Conservation (phyloP, 2,797 vertebrate genomes). For the Enteromius fasciolatus region DNA sequence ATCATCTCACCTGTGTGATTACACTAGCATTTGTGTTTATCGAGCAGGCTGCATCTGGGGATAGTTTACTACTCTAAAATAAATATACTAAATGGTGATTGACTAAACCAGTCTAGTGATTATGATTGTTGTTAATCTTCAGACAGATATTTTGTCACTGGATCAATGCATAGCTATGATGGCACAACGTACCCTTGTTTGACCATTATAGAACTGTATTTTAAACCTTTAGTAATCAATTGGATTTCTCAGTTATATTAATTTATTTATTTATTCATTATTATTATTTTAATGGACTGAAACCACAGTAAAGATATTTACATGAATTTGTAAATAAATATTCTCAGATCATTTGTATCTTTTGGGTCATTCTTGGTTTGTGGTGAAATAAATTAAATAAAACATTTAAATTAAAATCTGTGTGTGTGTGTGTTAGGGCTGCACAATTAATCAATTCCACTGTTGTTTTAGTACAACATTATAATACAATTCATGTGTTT, state of each 20-base stretch:
- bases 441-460: no score
- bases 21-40: constrained; percentile 11
- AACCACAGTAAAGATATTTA: not conserved
- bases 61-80: constrained; percentile 31
- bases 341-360: not conserved
- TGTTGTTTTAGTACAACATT: no score
- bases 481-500: no score
- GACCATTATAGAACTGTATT: not conserved
- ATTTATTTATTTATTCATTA: no score
- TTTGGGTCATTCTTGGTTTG: not conserved
- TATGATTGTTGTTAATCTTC: constrained; percentile 17
- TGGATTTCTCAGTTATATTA: no score
- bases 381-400: no score
- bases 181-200: not conserved
- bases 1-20: constrained; percentile 39
- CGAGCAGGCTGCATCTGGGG: not conserved
- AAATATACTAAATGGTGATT: constrained; percentile 10
- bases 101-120: constrained; percentile 15
- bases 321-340: not conserved
- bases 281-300: not conserved
- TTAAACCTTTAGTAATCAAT: not conserved
- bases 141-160: not conserved
- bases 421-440: no score
- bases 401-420: no score
- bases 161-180: constrained; percentile 6